These are phyloP conservation scores for Argyra leucocephala DNA, from an alignment of 2,888 invertebrate species.

Conservation along the genomic window DNA sequence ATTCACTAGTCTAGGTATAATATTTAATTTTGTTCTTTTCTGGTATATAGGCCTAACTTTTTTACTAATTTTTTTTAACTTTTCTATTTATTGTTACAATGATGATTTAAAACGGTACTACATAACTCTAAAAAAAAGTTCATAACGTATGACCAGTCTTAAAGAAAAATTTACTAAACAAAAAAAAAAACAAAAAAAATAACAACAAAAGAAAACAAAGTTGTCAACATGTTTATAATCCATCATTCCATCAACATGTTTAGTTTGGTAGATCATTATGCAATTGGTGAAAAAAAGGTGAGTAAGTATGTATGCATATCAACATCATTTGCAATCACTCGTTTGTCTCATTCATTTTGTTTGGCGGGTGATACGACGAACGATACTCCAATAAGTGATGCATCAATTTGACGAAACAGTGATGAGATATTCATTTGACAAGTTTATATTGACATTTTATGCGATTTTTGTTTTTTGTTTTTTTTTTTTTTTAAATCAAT, in stretches of 20 bases:
- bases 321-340: conserved; percentile 29
- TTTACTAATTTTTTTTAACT: no score
- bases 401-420: conserved; percentile 11
- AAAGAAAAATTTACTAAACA: no score
- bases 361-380: no score
- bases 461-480: background rate
- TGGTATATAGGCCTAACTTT: no score
- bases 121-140: no score
- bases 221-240: conserved; percentile 4
- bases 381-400: background rate
- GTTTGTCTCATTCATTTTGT: conserved; percentile 28
- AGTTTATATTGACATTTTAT: conserved; percentile 3
- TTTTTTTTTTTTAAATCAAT: background rate
- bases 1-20: no score
- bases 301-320: conserved; percentile 10
- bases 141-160: no score
- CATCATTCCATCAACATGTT: background rate
- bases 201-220: background rate
- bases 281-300: background rate
- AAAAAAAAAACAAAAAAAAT: no score
- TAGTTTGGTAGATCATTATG: background rate
- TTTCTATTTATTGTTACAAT: no score
- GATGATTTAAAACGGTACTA: no score
- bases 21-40: no score
- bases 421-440: conserved; percentile 12